Percentiles rank a stretch among this genome's conserved stretches.
Conservation (phyloP, 2,113 vertebrate species). For the Numida meleagris region DNA sequence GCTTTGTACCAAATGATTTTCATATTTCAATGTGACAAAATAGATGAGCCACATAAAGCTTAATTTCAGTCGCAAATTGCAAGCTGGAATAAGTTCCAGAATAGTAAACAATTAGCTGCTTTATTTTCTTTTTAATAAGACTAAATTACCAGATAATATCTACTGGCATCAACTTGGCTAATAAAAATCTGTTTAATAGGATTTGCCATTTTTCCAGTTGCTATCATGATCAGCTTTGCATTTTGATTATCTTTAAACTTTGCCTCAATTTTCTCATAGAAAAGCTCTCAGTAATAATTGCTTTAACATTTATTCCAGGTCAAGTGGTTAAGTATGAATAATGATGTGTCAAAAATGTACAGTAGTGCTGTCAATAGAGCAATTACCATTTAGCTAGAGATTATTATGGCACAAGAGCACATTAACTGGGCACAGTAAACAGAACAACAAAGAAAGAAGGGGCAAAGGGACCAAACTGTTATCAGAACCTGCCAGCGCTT, state of each 20-base stretch:
- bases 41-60: slow-evolving; percentile 83
- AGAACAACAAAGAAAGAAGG: slow-evolving; percentile 80
- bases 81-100: slow-evolving; percentile 82
- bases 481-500: slow-evolving; percentile 70
- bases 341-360: slow-evolving; percentile 91
- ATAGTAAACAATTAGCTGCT: slow-evolving; percentile 89
- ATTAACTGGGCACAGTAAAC: slow-evolving; percentile 84
- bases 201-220: slow-evolving; percentile 88
- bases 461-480: slow-evolving; percentile 75
- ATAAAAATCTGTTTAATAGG: slow-evolving; percentile 88
- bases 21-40: slow-evolving; percentile 88
- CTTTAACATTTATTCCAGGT: slow-evolving; percentile 94
- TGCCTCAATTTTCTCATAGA: slow-evolving; percentile 85
- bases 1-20: slow-evolving; percentile 79
- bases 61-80: slow-evolving; percentile 85
- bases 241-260: slow-evolving; percentile 89
- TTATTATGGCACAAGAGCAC: slow-evolving; percentile 86
- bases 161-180: slow-evolving; percentile 86
- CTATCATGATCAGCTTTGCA: slow-evolving; percentile 84
- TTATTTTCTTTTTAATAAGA: slow-evolving; percentile 90
- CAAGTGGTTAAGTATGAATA: slow-evolving; percentile 94
- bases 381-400: slow-evolving; percentile 89
- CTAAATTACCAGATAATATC: slow-evolving; percentile 87
- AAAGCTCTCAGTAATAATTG: slow-evolving; percentile 90
- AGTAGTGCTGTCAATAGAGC: slow-evolving; percentile 89